Evolutionary conservation across 2,888 invertebrate species (phyloP).

Genomic region (Margaritifera margaritifera): DNA sequence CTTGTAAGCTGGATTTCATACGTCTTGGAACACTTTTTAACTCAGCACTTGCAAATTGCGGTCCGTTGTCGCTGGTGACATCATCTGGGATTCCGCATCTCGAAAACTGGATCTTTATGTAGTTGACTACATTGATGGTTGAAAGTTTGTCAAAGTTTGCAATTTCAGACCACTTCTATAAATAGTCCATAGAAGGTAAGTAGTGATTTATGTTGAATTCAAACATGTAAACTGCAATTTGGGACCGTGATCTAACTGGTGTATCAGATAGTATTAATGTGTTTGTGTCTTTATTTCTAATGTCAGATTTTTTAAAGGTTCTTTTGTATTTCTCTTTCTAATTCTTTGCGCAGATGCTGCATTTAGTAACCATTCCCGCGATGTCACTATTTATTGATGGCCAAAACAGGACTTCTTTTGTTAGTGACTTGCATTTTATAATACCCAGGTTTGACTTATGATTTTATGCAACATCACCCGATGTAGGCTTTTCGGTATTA

Average conservation of each 20-base stretch:
- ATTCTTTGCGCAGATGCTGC: slow-evolving; percentile 14
- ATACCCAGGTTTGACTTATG: slow-evolving; percentile 18
- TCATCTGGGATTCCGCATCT: slow-evolving; percentile 12
- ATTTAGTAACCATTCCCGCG: slow-evolving; percentile 14
- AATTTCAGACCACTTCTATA: slow-evolving; percentile 26
- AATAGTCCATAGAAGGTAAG: slow-evolving; percentile 11
- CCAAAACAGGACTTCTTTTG: slow-evolving; percentile 22
- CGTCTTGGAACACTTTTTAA: slow-evolving; percentile 4
- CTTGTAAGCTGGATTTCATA: slow-evolving; percentile 14
- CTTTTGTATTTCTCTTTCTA: slow-evolving; percentile 3
- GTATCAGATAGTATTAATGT: too few relatives aligned
- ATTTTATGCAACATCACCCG: slow-evolving; percentile 17
- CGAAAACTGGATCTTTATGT: slow-evolving; percentile 15
- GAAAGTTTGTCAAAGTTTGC: slow-evolving; percentile 15
- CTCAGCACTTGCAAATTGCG: slow-evolving; percentile 8
- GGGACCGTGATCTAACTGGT: slow-evolving; percentile 13
- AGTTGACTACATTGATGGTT: slow-evolving; percentile 2
- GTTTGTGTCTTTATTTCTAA: too few relatives aligned
- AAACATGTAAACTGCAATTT: slow-evolving; percentile 12
- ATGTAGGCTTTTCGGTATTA: slow-evolving; percentile 12
- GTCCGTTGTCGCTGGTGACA: slow-evolving; percentile 19
- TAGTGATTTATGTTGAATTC: slow-evolving; percentile 7
- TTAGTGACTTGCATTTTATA: slow-evolving; percentile 17
- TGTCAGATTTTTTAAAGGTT: slow-evolving; percentile 8
- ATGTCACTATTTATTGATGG: slow-evolving; percentile 15